A percentile compares a stretch with the other conserved stretches of the same genome.
Conservation (phyloP, 92 coral and sea anemone genomes). For the Paragorgia papillata region DNA sequence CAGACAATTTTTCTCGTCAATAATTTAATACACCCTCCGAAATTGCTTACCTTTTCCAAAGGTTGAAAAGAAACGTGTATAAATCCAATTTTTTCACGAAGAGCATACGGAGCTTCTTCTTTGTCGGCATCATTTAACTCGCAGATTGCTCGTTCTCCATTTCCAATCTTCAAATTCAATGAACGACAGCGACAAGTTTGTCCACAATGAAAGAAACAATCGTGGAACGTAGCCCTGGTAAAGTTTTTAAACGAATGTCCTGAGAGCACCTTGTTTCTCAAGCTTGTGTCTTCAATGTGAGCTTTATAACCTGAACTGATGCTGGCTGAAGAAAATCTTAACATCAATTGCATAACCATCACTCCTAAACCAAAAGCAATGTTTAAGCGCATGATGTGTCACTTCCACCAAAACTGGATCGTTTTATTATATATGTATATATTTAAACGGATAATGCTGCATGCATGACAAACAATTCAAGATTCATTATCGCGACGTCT, state of each 20-base stretch:
- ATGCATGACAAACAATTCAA: too few species aligned
- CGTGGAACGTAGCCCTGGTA: neutral
- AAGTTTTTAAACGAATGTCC: neutral
- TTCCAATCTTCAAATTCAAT: neutral
- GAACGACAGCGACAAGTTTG: neutral
- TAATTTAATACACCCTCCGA: too few species aligned
- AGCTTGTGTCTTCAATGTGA: neutral
- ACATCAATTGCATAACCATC: too few species aligned
- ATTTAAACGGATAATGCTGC: too few species aligned
- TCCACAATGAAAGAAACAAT: neutral
- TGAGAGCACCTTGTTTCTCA: neutral
- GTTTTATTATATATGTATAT: too few species aligned
- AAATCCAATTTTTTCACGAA: neutral
- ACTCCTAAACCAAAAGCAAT: too few species aligned
- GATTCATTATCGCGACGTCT: too few species aligned
- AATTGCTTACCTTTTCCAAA: neutral
- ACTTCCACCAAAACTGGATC: too few species aligned
- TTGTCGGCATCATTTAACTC: constrained; percentile 1
- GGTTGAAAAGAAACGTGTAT: neutral
- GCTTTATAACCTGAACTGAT: neutral
- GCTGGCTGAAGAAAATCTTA: neutral
- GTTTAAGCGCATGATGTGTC: too few species aligned
- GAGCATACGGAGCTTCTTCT: neutral
- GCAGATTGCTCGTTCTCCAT: neutral
- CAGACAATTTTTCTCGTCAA: too few species aligned